phyloP scores from a whole-genome alignment of 2,797 vertebrate species.

The Oophaga sylvatica region DNA sequence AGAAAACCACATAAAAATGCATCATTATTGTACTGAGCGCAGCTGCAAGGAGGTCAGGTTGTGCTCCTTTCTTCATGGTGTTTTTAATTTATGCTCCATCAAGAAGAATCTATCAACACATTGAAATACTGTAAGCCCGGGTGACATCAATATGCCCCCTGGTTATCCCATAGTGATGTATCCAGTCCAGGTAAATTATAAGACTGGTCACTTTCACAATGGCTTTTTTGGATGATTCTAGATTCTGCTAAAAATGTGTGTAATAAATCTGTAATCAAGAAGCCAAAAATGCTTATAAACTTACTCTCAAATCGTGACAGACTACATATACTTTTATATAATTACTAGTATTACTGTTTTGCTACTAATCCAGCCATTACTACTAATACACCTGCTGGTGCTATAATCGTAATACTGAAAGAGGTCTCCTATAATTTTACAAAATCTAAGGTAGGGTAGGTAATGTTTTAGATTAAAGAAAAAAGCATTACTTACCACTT shows the following conservation, averaged over 20 bases:
- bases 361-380: neutral
- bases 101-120: slow-evolving; percentile 60
- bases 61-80: slow-evolving; percentile 42
- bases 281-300: neutral
- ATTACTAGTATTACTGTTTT: neutral
- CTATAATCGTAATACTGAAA: neutral
- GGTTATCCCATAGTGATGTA: slow-evolving; percentile 7
- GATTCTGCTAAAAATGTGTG: neutral
- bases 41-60: slow-evolving; percentile 64
- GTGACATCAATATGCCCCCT: slow-evolving; percentile 5
- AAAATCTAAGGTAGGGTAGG: too few species aligned
- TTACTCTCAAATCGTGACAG: neutral
- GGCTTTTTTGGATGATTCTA: neutral
- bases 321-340: neutral
- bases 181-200: neutral
- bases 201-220: neutral
- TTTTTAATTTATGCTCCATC: slow-evolving; percentile 64
- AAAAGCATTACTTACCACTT: too few species aligned
- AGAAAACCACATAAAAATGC: slow-evolving; percentile 24
- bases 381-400: neutral
- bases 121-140: slow-evolving; percentile 32
- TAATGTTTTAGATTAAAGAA: too few species aligned
- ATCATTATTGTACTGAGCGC: slow-evolving; percentile 49
- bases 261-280: neutral
- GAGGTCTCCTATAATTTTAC: too few species aligned